Conservation (phyloP, 2,888 invertebrate genomes). For the Xanthia togata region DNA sequence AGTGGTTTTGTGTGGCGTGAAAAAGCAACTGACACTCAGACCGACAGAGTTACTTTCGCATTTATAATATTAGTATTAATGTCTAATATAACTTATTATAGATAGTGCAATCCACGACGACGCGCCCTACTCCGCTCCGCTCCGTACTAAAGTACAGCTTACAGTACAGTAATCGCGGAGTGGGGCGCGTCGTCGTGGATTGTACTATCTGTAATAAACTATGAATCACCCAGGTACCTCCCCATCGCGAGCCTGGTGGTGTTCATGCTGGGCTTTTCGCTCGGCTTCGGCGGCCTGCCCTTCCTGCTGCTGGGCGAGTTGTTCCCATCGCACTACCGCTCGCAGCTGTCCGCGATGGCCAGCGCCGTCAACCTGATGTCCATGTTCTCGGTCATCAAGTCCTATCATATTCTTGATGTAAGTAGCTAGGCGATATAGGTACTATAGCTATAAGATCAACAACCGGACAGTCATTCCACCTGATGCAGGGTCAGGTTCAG, state of each 20-base stretch:
- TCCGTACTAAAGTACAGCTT: no score
- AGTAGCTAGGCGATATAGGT: conserved; percentile 19
- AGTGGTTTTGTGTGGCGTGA: no score
- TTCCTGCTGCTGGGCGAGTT: conserved; percentile 91
- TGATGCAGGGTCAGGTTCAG: no score
- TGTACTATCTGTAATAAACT: no score
- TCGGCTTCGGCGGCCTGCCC: conserved; percentile 92
- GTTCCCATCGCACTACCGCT: conserved; percentile 90
- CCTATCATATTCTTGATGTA: conserved; percentile 88
- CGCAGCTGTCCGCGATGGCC: conserved; percentile 89
- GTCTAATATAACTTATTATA: no score
- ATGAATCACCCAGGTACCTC: conserved; percentile 81
- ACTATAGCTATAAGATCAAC: no score
- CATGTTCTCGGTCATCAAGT: conserved; percentile 91
- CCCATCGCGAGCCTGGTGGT: conserved; percentile 90
- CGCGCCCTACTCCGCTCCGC: no score
- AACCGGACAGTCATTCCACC: no score
- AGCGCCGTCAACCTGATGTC: conserved; percentile 89
- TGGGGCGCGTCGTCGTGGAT: no score
- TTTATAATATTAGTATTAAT: background rate
- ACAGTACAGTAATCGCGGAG: no score
- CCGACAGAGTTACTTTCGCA: background rate
- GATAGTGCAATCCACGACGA: no score
- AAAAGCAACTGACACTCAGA: no score
- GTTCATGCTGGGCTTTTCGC: conserved; percentile 91